Percentiles rank a stretch among this genome's conserved stretches.
Evolutionary conservation across 2,888 invertebrate genomes (phyloP).

Genomic region (Parnassius mnemosyne): DNA sequence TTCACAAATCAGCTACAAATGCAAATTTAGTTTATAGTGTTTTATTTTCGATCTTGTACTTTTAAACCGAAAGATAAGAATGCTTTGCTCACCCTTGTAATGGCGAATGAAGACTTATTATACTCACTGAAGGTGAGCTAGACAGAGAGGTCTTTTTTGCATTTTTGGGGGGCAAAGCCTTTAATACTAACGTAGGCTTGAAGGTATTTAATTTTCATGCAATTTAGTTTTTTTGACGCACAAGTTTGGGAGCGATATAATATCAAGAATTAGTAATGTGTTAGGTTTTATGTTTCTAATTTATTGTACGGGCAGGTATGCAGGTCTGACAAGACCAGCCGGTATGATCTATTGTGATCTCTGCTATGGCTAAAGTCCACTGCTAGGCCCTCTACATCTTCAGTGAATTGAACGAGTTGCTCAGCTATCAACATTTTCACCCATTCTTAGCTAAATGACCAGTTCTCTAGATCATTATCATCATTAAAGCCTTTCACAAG

Average conservation of each 20-base stretch:
- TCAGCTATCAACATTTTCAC: no score
- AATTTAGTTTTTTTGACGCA: constrained; percentile 14
- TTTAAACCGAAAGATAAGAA: constrained; percentile 18
- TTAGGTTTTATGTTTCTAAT: no score
- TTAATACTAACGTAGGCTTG: constrained; percentile 20
- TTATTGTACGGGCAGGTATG: no score
- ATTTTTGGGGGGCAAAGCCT: constrained; percentile 33
- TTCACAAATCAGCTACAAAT: not conserved
- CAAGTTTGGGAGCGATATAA: not conserved
- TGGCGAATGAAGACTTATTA: constrained; percentile 40
- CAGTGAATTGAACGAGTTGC: no score
- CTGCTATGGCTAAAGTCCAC: no score
- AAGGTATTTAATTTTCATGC: constrained; percentile 22
- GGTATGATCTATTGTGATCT: no score
- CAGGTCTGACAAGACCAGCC: no score
- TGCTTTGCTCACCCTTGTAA: constrained; percentile 22
- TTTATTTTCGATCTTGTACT: constrained; percentile 20
- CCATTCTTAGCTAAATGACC: no score
- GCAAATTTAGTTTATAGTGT: constrained; percentile 4
- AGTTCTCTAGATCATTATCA: no score
- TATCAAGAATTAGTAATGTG: not conserved
- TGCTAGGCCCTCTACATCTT: no score
- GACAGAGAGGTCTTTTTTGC: constrained; percentile 38
- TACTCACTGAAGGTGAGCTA: constrained; percentile 43
- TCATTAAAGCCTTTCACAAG: no score